Evolutionary conservation across 2,797 vertebrate genomes (phyloP).

Genomic region (Melanogrammus aeglefinus): DNA sequence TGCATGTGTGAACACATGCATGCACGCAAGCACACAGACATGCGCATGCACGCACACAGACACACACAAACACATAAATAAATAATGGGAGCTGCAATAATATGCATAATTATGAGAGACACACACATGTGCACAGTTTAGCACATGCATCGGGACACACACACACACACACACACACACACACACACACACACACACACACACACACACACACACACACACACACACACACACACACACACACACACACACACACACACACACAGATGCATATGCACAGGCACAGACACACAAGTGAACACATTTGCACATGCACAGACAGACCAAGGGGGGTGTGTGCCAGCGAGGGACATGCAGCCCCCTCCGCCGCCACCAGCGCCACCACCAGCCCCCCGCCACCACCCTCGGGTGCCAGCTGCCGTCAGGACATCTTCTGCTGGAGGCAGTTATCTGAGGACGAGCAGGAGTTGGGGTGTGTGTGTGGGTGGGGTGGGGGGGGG

Average conservation of each 20-base stretch:
- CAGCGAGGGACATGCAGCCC: conserved; percentile 48
- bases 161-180: not conserved
- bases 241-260: conserved; percentile 23
- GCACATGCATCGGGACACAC: too few relatives aligned
- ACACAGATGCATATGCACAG: conserved; percentile 26
- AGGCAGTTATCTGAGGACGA: conserved; percentile 71
- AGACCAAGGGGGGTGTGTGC: conserved; percentile 23
- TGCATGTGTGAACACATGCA: not conserved
- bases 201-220: not conserved
- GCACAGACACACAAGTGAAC: not conserved
- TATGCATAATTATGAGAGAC: conserved; percentile 12
- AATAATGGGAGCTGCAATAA: not conserved
- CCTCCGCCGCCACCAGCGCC: conserved; percentile 15
- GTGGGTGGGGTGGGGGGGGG: too few relatives aligned
- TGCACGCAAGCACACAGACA: not conserved
- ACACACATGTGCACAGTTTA: conserved; percentile 25
- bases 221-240: conserved; percentile 1
- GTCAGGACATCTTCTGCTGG: conserved; percentile 69
- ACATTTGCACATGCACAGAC: conserved; percentile 8
- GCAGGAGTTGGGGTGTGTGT: conserved; percentile 19
- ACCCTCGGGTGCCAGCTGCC: conserved; percentile 64
- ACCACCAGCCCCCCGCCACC: too few relatives aligned
- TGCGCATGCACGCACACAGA: conserved; percentile 3
- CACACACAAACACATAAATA: conserved; percentile 14
- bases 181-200: not conserved